Evolutionary conservation across 2,888 invertebrate genomes (phyloP).

Genomic region (Lordiphosa andalusiaca): DNA sequence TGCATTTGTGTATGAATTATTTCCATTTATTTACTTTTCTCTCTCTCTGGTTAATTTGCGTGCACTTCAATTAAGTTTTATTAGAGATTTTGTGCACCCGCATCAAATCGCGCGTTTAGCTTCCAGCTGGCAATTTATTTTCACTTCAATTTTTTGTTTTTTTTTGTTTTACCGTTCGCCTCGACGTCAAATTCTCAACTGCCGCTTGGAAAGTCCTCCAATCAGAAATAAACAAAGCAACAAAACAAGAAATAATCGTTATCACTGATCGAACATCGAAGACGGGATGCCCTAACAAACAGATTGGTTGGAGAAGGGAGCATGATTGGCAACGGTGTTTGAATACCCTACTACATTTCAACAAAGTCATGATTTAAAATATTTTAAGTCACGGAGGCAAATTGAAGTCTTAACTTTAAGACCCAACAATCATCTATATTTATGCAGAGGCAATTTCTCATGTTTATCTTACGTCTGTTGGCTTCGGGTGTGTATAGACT

Average conservation of each 20-base stretch:
- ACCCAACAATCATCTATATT: too few species aligned
- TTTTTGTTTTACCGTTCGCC: constrained; percentile 42
- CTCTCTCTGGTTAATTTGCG: constrained; percentile 14
- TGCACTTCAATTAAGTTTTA: constrained; percentile 20
- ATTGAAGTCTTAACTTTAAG: too few species aligned
- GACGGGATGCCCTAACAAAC: background rate
- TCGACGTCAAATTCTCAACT: constrained; percentile 52
- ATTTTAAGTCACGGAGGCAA: too few species aligned
- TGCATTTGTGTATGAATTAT: constrained; percentile 1
- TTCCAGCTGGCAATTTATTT: too few species aligned
- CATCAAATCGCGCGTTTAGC: constrained; percentile 2
- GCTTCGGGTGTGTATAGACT: too few species aligned
- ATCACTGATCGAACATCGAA: background rate
- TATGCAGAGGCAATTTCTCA: too few species aligned
- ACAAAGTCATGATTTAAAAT: too few species aligned
- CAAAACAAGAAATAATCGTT: constrained; percentile 7
- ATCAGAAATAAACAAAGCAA: constrained; percentile 58
- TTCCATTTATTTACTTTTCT: constrained; percentile 2
- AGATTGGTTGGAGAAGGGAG: too few species aligned
- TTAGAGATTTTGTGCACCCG: constrained; percentile 9
- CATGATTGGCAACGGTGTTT: too few species aligned
- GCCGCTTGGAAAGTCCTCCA: constrained; percentile 45
- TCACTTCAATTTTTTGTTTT: constrained; percentile 14
- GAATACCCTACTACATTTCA: too few species aligned
- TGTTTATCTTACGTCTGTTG: too few species aligned